Evolutionary conservation across 2,113 vertebrate species (phyloP).

Genomic region (Rissa tridactyla): DNA sequence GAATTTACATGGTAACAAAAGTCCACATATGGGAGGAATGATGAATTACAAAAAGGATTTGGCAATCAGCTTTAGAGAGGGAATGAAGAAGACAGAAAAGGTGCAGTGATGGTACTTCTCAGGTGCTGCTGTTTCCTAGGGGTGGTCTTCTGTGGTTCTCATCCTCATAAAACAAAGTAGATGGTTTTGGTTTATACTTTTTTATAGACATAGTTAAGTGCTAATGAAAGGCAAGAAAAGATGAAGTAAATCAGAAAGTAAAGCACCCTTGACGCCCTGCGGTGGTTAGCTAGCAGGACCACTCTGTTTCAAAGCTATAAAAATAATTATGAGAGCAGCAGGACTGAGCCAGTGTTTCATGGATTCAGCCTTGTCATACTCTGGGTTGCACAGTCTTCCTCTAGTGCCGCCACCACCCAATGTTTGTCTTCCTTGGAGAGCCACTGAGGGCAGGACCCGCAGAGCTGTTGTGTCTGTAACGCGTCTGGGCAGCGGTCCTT

Average conservation of each 20-base stretch:
- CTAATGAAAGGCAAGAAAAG: not conserved
- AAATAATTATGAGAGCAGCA: not conserved
- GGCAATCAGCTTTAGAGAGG: not conserved
- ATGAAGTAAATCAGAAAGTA: not conserved
- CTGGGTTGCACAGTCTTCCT: not conserved
- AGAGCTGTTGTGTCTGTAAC: rapidly evolving
- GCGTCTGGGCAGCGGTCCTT: not conserved
- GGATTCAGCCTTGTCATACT: not conserved
- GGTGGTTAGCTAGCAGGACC: not conserved
- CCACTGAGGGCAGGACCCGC: not conserved
- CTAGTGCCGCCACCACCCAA: not conserved
- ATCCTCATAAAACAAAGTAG: not conserved
- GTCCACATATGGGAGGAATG: not conserved
- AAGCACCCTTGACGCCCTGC: not conserved
- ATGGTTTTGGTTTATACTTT: not conserved
- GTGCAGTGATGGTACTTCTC: not conserved
- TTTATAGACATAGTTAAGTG: not conserved
- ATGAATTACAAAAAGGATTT: not conserved
- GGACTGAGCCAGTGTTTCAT: not conserved
- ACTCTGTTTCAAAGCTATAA: not conserved
- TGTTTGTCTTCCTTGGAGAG: not conserved
- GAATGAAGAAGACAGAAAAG: not conserved
- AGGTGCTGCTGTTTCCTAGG: not conserved
- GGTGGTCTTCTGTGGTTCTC: not conserved
- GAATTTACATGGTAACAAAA: not conserved